Evolutionary conservation across 1,140 invertebrate genomes (phyloP).

Genomic region (Drosophila nigromelanica): DNA sequence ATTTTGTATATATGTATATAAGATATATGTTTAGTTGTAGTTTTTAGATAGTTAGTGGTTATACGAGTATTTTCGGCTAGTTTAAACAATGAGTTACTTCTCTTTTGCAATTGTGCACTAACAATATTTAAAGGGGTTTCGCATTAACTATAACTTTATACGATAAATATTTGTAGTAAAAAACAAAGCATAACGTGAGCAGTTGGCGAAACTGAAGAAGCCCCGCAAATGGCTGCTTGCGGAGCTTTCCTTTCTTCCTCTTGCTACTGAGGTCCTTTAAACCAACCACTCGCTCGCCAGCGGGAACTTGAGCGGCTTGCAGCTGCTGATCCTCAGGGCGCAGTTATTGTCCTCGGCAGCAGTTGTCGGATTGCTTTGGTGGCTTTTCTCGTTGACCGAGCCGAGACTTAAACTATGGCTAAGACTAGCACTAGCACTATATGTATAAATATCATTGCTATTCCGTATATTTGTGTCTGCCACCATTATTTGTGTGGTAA

Average conservation of each 20-base stretch:
- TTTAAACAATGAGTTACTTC: constrained; percentile 48
- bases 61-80: constrained; percentile 34
- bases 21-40: not conserved
- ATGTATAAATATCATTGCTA: constrained; percentile 61
- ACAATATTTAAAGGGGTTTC: constrained; percentile 9
- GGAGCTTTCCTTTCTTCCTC: constrained; percentile 24
- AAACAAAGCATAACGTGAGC: not conserved
- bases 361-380: constrained; percentile 49
- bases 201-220: constrained; percentile 20
- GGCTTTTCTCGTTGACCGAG: constrained; percentile 50
- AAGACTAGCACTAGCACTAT: constrained; percentile 64
- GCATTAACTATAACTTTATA: constrained; percentile 14
- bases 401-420: constrained; percentile 69
- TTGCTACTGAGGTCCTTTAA: constrained; percentile 18
- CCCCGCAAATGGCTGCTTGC: constrained; percentile 73
- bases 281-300: constrained; percentile 83
- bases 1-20: constrained; percentile 5
- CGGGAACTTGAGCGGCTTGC: constrained; percentile 80
- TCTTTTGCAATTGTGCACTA: constrained; percentile 23
- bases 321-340: constrained; percentile 74
- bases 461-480: constrained; percentile 35
- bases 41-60: not conserved
- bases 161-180: constrained; percentile 29
- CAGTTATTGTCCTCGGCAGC: constrained; percentile 83
- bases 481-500: constrained; percentile 71